phyloP scores from a whole-genome alignment of 2,888 invertebrate species.

The Lithosia quadra region DNA sequence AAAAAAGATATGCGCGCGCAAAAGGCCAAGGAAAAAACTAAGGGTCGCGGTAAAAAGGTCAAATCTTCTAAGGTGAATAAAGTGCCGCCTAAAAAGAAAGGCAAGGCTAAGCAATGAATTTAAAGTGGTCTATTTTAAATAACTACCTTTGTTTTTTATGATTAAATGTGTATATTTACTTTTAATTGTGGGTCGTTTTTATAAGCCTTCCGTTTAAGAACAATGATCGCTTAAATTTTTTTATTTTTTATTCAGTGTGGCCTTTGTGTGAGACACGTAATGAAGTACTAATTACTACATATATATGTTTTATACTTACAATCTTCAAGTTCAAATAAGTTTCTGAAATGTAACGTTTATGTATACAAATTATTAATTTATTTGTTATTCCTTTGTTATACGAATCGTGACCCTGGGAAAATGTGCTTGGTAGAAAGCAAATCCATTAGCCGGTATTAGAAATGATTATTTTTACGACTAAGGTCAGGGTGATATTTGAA shows the following conservation, averaged over 20 bases:
- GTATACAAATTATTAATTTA: neutral
- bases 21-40: slow-evolving; percentile 88
- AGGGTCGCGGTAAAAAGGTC: slow-evolving; percentile 78
- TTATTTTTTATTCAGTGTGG: no score
- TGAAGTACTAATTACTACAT: no score
- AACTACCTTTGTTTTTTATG: neutral
- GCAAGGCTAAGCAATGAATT: slow-evolving; percentile 65
- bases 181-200: neutral
- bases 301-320: neutral
- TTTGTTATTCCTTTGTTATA: slow-evolving; percentile 9
- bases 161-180: slow-evolving; percentile 18
- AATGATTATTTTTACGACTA: slow-evolving; percentile 75
- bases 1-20: slow-evolving; percentile 95
- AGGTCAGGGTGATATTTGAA: slow-evolving; percentile 82
- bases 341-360: neutral
- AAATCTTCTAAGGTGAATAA: slow-evolving; percentile 58
- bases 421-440: slow-evolving; percentile 50
- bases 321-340: neutral
- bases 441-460: slow-evolving; percentile 64
- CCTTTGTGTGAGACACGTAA: no score
- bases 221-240: no score
- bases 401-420: slow-evolving; percentile 46
- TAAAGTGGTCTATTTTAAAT: slow-evolving; percentile 6
- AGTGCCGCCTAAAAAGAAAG: slow-evolving; percentile 58
- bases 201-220: slow-evolving; percentile 2